phyloP scores from a whole-genome alignment of 1,140 invertebrate species.

The Listronotus bonariensis region DNA sequence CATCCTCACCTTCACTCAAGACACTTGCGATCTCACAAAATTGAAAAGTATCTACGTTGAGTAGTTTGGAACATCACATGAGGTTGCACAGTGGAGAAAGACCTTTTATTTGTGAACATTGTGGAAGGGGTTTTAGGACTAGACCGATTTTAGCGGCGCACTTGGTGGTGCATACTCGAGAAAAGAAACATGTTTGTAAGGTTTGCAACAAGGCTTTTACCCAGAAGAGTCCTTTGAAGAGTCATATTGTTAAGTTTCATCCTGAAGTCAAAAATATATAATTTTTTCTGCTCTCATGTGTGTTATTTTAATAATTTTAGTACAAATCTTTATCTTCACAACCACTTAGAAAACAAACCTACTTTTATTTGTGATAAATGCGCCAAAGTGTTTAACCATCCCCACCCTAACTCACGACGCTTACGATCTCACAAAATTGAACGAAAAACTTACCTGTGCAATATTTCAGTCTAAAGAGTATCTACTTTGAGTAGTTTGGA shows the following conservation, averaged over 20 bases:
- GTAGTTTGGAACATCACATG: conserved; percentile 61
- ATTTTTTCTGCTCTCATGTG: no score
- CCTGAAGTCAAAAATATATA: background rate
- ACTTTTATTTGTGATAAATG: conserved; percentile 27
- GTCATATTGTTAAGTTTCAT: conserved; percentile 58
- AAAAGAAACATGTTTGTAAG: conserved; percentile 57
- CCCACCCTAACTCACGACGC: conserved; percentile 5
- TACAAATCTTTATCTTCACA: conserved; percentile 12
- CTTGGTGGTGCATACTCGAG: conserved; percentile 53
- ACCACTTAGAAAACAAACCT: conserved; percentile 12
- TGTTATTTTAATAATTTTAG: no score
- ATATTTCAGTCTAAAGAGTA: conserved; percentile 59
- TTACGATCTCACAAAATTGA: conserved; percentile 8
- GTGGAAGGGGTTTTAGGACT: no score
- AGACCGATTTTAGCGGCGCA: conserved; percentile 66
- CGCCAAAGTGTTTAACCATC: conserved; percentile 20
- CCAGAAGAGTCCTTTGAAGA: conserved; percentile 71
- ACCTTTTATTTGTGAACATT: conserved; percentile 52
- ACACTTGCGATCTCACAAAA: conserved; percentile 12
- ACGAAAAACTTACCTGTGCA: conserved; percentile 45
- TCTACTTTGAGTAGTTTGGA: conserved; percentile 58
- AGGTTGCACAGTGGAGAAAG: conserved; percentile 56
- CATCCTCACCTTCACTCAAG: conserved; percentile 13
- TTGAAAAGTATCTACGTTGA: conserved; percentile 53
- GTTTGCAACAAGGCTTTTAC: conserved; percentile 60